Evolutionary conservation across 2,797 vertebrate species (phyloP).

Genomic region (Crotalus adamanteus): DNA sequence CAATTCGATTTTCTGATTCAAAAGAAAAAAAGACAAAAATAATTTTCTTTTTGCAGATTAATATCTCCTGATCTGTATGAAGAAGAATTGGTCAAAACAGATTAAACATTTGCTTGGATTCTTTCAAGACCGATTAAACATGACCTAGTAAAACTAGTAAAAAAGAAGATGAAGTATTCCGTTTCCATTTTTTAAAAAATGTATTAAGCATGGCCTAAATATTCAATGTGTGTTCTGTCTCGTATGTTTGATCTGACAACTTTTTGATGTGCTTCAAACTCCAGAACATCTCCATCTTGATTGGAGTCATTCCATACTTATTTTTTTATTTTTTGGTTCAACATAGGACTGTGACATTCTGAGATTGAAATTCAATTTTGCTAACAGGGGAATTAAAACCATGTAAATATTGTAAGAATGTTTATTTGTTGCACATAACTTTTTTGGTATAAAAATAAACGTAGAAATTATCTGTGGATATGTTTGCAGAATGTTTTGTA

Average conservation of each 20-base stretch:
- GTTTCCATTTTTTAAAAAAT: slow-evolving; percentile 42
- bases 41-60: not conserved
- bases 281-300: slow-evolving; percentile 56
- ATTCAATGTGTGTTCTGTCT: slow-evolving; percentile 69
- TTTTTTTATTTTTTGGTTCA: slow-evolving; percentile 39
- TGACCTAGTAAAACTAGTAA: slow-evolving; percentile 45
- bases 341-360: slow-evolving; percentile 55
- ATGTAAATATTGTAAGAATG: slow-evolving; percentile 81
- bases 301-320: slow-evolving; percentile 61
- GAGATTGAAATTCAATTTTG: slow-evolving; percentile 71
- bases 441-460: slow-evolving; percentile 83
- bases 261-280: slow-evolving; percentile 71
- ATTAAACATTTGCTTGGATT: slow-evolving; percentile 28
- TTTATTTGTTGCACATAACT: slow-evolving; percentile 83
- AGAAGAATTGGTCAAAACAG: slow-evolving; percentile 26
- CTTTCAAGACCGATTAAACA: not conserved
- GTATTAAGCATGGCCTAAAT: slow-evolving; percentile 74
- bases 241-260: slow-evolving; percentile 65
- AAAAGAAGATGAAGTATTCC: slow-evolving; percentile 59
- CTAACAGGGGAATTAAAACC: slow-evolving; percentile 62
- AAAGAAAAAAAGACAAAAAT: not conserved
- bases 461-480: slow-evolving; percentile 75
- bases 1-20: not conserved
- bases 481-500: slow-evolving; percentile 56
- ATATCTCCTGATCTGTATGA: slow-evolving; percentile 28